Evolutionary conservation across 1,140 invertebrate species (phyloP).

Genomic region (Hermatobates lingyangjiaoensis): DNA sequence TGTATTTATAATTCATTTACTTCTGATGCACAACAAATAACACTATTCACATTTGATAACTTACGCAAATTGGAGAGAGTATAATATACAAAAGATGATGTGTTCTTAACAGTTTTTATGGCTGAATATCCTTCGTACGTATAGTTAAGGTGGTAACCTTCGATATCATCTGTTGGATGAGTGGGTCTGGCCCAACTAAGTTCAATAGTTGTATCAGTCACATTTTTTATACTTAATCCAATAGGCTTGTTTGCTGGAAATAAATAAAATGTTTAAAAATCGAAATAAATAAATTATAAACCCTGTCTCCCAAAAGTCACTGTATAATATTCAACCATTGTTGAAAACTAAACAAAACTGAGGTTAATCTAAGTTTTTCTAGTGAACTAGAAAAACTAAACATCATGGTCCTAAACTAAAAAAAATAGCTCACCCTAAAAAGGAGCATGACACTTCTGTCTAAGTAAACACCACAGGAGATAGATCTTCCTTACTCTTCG

Average conservation of each 20-base stretch:
- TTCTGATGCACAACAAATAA: conserved; percentile 10
- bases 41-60: conserved; percentile 18
- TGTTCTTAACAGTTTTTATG: conserved; percentile 29
- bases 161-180: conserved; percentile 45
- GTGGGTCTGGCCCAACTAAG: conserved; percentile 60
- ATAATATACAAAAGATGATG: conserved; percentile 29
- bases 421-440: too few species aligned
- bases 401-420: too few species aligned
- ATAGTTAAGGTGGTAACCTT: conserved; percentile 47
- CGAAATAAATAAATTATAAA: too few species aligned
- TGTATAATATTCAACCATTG: too few species aligned
- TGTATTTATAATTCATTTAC: conserved; percentile 6
- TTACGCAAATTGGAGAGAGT: conserved; percentile 40
- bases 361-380: too few species aligned
- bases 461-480: too few species aligned
- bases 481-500: too few species aligned
- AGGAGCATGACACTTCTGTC: too few species aligned
- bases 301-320: too few species aligned
- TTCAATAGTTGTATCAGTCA: conserved; percentile 53
- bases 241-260: conserved; percentile 34
- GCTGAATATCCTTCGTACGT: conserved; percentile 30
- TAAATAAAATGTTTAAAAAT: not conserved
- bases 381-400: too few species aligned
- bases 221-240: conserved; percentile 53
- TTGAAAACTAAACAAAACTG: too few species aligned